Evolutionary conservation across 2,797 vertebrate genomes (phyloP), one percentile per base, ranked within the genome.

Genomic region (Cichlasoma orientale): DNA sequence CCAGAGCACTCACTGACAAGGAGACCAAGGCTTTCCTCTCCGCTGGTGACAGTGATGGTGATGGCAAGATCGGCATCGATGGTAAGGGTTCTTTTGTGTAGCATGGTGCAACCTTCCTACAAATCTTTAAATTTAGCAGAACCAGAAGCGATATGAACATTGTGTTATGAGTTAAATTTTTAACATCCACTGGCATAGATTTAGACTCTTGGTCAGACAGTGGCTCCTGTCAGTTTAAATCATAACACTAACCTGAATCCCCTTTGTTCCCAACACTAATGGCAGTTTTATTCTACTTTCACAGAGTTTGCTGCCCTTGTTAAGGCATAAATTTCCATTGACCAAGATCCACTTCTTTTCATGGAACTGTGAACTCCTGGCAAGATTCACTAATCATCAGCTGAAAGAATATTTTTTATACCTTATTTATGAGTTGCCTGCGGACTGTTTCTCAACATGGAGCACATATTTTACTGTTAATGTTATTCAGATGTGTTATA

Each of bases 331-430:
- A 90, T 92, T 90, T 90, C 93, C 93, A 90, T 88, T 88, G 93
- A 95, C 93, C 94, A 94, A 94, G 94, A 94, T 91, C 91, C 74
- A 82, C 91, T 88, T 89, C 92, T 88, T 92, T 94, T 94, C 94
- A 93, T 84, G 93, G 95, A 95, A 95, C 93, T 92, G 92, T 78
- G 57, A 93, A 86, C 94, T 86, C 86, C 90, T 82, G 85, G 79
- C 92, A 95, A 93, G 89, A 92, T 90, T 93, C 91, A 90, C 78
- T 93, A 88, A 84, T 90, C 94, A 94, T 91, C 94, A 94, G 91
- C 95, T 92, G 91, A 93, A 93, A 95, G 92, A 92, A 95, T 93
- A 93, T 95, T 95, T 96, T 95, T 95, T 96, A 94, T 96, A 95
- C 92, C 92, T 94, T 95, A 96, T 95, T 95, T 95, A 95, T 96